A percentile compares a stretch with the other conserved stretches of the same genome.
phyloP scores from a whole-genome alignment of 1,140 invertebrate genomes.

The Eupristina koningsbergeri region DNA sequence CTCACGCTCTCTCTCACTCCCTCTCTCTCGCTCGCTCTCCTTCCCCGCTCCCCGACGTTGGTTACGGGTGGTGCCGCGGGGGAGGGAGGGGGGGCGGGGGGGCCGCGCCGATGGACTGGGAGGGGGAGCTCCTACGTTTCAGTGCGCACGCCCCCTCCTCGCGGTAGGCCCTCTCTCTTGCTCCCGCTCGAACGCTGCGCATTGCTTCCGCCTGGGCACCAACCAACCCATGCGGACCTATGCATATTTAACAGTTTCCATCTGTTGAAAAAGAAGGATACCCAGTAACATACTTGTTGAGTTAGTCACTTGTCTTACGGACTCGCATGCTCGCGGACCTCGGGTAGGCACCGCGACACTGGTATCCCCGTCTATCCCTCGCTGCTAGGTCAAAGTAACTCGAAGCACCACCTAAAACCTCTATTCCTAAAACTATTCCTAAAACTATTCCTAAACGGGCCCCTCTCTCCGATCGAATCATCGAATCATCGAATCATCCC shows the following conservation, averaged over 20 bases:
- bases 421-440: too few species aligned
- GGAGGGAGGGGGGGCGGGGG: too few species aligned
- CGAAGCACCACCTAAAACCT: too few species aligned
- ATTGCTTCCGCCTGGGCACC: not conserved
- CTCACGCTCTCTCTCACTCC: conserved; percentile 17
- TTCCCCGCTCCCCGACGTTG: too few species aligned
- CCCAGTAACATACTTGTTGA: not conserved
- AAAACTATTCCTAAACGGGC: too few species aligned
- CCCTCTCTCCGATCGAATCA: too few species aligned
- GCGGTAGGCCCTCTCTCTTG: not conserved
- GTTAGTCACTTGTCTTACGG: not conserved
- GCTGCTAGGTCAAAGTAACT: too few species aligned
- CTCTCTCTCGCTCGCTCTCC: conserved; percentile 13
- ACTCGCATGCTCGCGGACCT: too few species aligned
- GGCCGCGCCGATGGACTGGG: conserved; percentile 7
- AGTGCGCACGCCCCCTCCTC: conserved; percentile 30
- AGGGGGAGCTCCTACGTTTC: conserved; percentile 4
- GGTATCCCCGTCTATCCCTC: too few species aligned
- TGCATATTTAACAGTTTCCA: not conserved
- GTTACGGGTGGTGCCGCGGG: too few species aligned
- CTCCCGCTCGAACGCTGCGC: not conserved
- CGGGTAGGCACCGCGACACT: too few species aligned
- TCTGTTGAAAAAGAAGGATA: not conserved
- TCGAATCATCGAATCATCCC: too few species aligned
- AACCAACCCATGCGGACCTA: not conserved